Evolutionary conservation across 2,888 invertebrate genomes (phyloP), one percentile per base, ranked within the genome.

Genomic region (Nymphalis polychloros): DNA sequence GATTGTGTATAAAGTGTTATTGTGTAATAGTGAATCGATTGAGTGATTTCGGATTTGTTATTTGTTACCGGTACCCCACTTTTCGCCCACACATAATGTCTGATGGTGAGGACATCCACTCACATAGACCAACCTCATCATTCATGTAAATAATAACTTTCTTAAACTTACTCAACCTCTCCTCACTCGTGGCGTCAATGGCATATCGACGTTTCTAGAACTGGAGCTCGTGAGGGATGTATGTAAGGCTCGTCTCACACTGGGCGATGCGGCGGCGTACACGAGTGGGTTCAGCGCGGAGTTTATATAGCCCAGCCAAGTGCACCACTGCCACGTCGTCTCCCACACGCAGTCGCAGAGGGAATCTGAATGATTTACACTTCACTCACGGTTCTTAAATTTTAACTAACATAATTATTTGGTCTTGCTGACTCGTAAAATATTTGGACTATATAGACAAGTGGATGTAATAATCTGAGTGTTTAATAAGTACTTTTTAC

Each of bases 271-370:
- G 77, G 85, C 94, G 77, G 95, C 95, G 84, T 95, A 95, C 71
- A 95, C 95, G 60, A 95, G 89, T 0, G 95, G 95, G 79, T 95
- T 95, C 71, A 95, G 90, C 19, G 94, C 94, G 0, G 94, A 95
- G 90, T 95, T 95, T 75, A 93, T 93, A 84, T 95, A 95, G 0
- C 95, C 95, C 1, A 95, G 89, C 95, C 95, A 95, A 67, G 95
- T 95, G 78, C 94, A 94, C 81, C 94, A 90, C 72, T 92, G 93
- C 89, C 95, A 95, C 0, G 94, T 81, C 0, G 87, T 81, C 55
- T 93, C 93, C 27, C 88, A 83, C 1, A 93, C 91, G 78, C 94
- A 95, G 59, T 86, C 79, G 77, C 86, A 89, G 41, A 93, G 49
- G 0, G 93, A 92, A 78, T 93, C 93, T 93, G 78, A 3, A 60